A percentile compares a stretch with the other conserved stretches of the same genome.
These are phyloP conservation scores for Podabrus alpinus DNA, from an alignment of 2,888 invertebrate species.

Conservation along the genomic window DNA sequence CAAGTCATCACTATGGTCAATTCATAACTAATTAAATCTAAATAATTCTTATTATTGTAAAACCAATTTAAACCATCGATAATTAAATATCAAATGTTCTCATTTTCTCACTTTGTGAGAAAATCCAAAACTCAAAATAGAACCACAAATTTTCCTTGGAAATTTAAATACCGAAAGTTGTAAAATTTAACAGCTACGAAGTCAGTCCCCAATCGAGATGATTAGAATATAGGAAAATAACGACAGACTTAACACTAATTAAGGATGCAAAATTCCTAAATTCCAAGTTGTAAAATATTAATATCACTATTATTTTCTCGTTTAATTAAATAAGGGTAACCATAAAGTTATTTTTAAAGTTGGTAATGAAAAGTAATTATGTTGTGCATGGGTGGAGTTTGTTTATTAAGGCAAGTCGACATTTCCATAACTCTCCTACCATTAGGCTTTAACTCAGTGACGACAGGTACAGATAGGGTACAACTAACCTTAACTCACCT, in stretches of 20 bases:
- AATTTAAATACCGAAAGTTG: too few species aligned
- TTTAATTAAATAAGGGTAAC: background rate
- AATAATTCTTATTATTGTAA: too few species aligned
- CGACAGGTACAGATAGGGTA: constrained; percentile 28
- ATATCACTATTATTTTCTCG: background rate
- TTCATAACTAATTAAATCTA: too few species aligned
- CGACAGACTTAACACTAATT: background rate
- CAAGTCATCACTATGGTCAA: too few species aligned
- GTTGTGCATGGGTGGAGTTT: constrained; percentile 36
- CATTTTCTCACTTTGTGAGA: too few species aligned
- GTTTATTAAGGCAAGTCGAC: constrained; percentile 38
- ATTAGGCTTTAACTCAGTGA: constrained; percentile 24
- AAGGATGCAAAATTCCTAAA: background rate
- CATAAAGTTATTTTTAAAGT: background rate
- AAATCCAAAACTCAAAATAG: too few species aligned
- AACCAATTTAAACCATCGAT: too few species aligned
- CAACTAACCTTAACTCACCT: constrained; percentile 5
- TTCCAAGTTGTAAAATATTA: background rate
- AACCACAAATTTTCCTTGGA: too few species aligned
- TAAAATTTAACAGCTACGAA: too few species aligned
- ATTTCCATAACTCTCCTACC: constrained; percentile 20
- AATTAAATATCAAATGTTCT: too few species aligned
- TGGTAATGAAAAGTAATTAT: constrained; percentile 5
- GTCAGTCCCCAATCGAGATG: too few species aligned
- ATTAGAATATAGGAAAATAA: too few species aligned